Evolutionary conservation across 2,888 invertebrate species (phyloP).

Genomic region (Diarsia rubi): DNA sequence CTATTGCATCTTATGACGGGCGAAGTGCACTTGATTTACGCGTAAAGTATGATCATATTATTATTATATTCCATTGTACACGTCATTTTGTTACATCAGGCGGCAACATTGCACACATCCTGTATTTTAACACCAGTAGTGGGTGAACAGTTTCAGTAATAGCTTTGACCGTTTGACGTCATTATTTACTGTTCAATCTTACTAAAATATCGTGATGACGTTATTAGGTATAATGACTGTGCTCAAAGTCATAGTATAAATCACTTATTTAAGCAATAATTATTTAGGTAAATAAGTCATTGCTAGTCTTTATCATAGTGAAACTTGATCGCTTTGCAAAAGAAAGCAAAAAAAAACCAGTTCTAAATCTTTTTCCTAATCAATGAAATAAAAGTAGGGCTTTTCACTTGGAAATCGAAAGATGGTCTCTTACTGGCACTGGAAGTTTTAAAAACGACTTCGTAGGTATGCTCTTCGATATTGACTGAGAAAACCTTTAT

Average conservation of each 20-base stretch:
- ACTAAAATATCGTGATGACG: conserved; percentile 3
- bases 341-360: no score
- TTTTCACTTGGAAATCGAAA: not conserved
- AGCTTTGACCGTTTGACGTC: conserved; percentile 8
- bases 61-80: not conserved
- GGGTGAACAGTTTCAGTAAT: not conserved
- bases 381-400: no score
- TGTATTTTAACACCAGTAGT: not conserved
- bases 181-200: not conserved
- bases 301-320: not conserved
- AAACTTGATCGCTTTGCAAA: not conserved
- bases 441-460: not conserved
- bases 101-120: not conserved
- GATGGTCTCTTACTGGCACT: not conserved
- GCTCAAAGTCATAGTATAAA: not conserved
- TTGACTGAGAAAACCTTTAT: not conserved
- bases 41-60: not conserved
- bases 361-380: no score
- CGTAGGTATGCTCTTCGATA: not conserved
- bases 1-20: not conserved
- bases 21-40: not conserved
- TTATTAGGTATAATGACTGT: not conserved
- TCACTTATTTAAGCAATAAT: not conserved
- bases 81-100: not conserved
- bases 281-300: not conserved